phyloP scores from a whole-genome alignment of 2,113 vertebrate species.

The Motacilla alba region DNA sequence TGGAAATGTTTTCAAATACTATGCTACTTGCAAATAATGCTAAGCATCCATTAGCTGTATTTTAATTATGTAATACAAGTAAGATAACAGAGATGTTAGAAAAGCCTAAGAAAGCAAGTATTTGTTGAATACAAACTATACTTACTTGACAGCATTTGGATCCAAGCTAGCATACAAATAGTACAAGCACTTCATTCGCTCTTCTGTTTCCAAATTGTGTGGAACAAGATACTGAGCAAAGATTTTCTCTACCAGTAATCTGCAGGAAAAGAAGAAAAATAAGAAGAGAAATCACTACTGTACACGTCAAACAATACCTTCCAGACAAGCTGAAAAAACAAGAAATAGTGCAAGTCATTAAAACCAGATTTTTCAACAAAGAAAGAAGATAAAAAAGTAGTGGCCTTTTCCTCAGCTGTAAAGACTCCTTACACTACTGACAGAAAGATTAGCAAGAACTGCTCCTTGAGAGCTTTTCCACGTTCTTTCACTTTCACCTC shows the following conservation, averaged over 20 bases:
- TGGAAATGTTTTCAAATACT: background rate
- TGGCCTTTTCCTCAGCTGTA: background rate
- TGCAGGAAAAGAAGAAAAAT: conserved; percentile 61
- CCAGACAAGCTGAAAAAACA: background rate
- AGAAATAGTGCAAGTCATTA: background rate
- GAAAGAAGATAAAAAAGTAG: background rate
- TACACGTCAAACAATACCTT: background rate
- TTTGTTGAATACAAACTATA: conserved; percentile 38
- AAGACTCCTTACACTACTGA: background rate
- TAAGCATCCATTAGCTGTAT: background rate
- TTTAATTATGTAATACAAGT: background rate
- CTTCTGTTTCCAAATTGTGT: conserved; percentile 97
- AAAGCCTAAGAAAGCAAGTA: background rate
- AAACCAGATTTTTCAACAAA: background rate
- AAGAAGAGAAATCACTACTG: background rate
- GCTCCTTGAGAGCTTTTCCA: background rate
- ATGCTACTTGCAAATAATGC: background rate
- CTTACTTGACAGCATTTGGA: conserved; percentile 98
- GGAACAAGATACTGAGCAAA: conserved; percentile 98
- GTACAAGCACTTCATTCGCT: conserved; percentile 99
- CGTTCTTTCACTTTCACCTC: background rate
- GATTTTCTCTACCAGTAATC: conserved; percentile 97
- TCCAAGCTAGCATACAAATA: conserved; percentile 98
- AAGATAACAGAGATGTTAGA: background rate
- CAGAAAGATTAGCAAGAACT: background rate